Evolutionary conservation across 2,797 vertebrate species (phyloP).

Genomic region (Cephalopachus bancanus): DNA sequence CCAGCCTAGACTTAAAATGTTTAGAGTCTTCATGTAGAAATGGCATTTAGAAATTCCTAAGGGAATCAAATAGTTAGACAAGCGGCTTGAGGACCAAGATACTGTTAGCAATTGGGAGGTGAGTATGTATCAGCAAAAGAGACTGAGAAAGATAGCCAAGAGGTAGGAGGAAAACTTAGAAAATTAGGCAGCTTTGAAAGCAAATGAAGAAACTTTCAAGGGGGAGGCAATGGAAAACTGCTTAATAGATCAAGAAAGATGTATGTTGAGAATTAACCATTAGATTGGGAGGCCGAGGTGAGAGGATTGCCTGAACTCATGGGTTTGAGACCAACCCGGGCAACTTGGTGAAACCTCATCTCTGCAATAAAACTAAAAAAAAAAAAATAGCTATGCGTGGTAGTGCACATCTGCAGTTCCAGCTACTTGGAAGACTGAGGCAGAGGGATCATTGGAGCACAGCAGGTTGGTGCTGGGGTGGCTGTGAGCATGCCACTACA

Average conservation of each 20-base stretch:
- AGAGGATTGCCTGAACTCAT: too few species aligned
- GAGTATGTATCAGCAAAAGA: background rate
- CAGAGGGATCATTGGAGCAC: too few species aligned
- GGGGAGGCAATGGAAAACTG: constrained; percentile 5
- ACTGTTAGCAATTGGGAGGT: background rate
- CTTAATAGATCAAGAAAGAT: background rate
- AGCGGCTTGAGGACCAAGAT: background rate
- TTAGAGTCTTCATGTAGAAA: constrained; percentile 44
- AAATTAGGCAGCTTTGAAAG: constrained; percentile 47
- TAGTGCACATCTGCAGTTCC: too few species aligned
- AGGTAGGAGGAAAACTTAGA: background rate
- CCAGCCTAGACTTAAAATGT: background rate
- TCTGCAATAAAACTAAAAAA: too few species aligned
- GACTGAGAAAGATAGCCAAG: background rate
- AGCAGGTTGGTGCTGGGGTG: too few species aligned
- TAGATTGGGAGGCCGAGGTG: background rate
- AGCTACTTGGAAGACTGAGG: too few species aligned
- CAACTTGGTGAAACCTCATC: too few species aligned
- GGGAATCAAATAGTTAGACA: background rate
- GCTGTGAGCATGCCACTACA: too few species aligned
- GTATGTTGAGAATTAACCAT: constrained; percentile 14
- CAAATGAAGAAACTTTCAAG: constrained; percentile 52
- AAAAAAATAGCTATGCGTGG: too few species aligned
- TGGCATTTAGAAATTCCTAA: constrained; percentile 44
- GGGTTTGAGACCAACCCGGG: too few species aligned